phyloP scores from a whole-genome alignment of 1,140 invertebrate species.

The Drosophila athabasca region DNA sequence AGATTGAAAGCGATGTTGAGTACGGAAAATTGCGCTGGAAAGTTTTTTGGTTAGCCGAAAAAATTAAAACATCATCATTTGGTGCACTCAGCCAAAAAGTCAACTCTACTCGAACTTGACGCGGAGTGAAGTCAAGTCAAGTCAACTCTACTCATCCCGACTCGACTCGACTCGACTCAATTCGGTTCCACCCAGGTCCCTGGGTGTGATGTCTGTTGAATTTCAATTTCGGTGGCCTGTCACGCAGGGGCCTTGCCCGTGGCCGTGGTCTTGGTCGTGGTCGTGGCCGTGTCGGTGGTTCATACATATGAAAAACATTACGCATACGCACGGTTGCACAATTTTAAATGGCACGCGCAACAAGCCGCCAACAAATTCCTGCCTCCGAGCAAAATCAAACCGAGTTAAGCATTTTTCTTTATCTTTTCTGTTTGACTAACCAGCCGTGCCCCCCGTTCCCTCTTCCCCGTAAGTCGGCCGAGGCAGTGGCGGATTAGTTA shows the following conservation, averaged over 20 bases:
- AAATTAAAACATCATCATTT: constrained; percentile 82
- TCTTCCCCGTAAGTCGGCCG: neutral
- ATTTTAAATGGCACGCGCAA: constrained; percentile 79
- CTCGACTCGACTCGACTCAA: constrained; percentile 8
- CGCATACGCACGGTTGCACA: constrained; percentile 80
- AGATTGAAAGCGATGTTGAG: constrained; percentile 48
- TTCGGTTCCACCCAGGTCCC: constrained; percentile 17
- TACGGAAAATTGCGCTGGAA: constrained; percentile 59
- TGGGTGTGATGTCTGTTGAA: constrained; percentile 67
- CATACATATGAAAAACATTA: constrained; percentile 80
- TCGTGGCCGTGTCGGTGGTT: constrained; percentile 17
- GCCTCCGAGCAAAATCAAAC: constrained; percentile 44
- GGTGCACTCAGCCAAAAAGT: constrained; percentile 74
- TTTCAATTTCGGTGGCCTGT: constrained; percentile 74
- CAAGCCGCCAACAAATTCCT: constrained; percentile 47
- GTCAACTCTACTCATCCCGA: constrained; percentile 28
- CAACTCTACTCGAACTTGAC: constrained; percentile 38
- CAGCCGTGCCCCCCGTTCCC: constrained; percentile 68
- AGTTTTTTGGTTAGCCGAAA: constrained; percentile 75
- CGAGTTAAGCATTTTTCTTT: constrained; percentile 46
- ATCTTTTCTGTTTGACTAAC: constrained; percentile 59
- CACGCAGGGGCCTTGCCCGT: constrained; percentile 48
- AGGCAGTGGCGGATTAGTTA: constrained; percentile 62
- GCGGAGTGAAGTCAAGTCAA: constrained; percentile 35
- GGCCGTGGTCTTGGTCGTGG: constrained; percentile 25